Conservation (phyloP, 2,888 invertebrate species). For the Conomelus anceps region DNA sequence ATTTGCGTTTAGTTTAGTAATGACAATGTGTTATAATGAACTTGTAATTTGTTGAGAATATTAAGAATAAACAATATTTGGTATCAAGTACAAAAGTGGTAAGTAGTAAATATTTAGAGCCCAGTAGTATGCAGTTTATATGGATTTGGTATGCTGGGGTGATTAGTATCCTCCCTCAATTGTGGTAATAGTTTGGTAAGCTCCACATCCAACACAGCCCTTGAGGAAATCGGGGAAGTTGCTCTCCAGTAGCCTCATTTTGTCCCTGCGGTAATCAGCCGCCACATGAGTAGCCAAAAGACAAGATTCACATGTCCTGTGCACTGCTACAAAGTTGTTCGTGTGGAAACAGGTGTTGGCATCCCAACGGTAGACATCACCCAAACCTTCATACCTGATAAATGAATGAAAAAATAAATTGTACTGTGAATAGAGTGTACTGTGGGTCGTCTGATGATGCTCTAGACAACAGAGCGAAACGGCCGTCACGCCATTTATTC, state of each 20-base stretch:
- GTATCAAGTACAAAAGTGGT: too few species aligned
- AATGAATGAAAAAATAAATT: background rate
- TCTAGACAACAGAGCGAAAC: too few species aligned
- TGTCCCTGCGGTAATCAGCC: constrained; percentile 34
- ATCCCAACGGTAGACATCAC: constrained; percentile 59
- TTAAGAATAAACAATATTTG: too few species aligned
- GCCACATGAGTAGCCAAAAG: constrained; percentile 35
- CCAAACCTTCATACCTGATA: constrained; percentile 45
- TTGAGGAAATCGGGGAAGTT: constrained; percentile 46
- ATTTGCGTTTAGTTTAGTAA: too few species aligned
- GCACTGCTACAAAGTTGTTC: constrained; percentile 34
- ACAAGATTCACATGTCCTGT: constrained; percentile 29
- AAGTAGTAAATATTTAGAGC: too few species aligned
- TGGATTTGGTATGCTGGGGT: background rate
- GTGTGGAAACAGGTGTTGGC: constrained; percentile 41
- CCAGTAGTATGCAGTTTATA: too few species aligned
- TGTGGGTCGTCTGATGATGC: too few species aligned
- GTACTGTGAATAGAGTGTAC: too few species aligned
- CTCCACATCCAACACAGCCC: constrained; percentile 55
- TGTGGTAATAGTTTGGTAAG: constrained; percentile 47
- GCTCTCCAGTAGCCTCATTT: constrained; percentile 35
- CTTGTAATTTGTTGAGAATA: too few species aligned
- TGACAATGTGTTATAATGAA: too few species aligned
- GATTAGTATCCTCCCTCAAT: constrained; percentile 31
- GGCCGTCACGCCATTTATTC: too few species aligned